These are phyloP conservation scores for Andrena fulva DNA, from an alignment of 2,888 invertebrate species.

Conservation along the genomic window DNA sequence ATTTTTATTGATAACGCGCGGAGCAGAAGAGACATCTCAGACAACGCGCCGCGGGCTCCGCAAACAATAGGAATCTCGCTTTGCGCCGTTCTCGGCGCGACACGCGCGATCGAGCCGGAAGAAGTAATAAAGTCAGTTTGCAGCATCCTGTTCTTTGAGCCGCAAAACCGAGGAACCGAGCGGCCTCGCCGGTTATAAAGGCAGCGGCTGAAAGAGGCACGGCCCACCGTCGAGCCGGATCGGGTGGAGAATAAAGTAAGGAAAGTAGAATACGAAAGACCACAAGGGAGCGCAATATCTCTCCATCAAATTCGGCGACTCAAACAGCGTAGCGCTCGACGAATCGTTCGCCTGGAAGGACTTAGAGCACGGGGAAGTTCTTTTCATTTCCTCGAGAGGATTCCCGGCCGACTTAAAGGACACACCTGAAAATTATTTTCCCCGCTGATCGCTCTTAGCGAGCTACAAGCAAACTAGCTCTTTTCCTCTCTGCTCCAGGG, in stretches of 20 bases:
- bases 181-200: conserved; percentile 64
- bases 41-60: no score
- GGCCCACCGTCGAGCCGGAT: background rate
- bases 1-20: no score
- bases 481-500: background rate
- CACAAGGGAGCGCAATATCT: conserved; percentile 71
- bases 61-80: background rate
- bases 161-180: conserved; percentile 56
- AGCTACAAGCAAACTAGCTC: background rate
- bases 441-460: conserved; percentile 45
- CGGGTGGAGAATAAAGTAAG: conserved; percentile 41
- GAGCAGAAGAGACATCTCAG: no score
- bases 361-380: conserved; percentile 17
- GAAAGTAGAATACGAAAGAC: conserved; percentile 56
- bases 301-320: conserved; percentile 73
- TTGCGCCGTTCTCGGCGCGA: background rate
- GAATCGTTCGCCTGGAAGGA: conserved; percentile 40
- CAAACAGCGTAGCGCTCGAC: conserved; percentile 44
- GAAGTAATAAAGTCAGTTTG: conserved; percentile 70
- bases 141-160: conserved; percentile 55
- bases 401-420: conserved; percentile 27
- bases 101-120: conserved; percentile 50
- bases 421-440: conserved; percentile 70
- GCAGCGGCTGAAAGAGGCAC: conserved; percentile 40
- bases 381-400: conserved; percentile 46